Evolutionary conservation across 2,797 vertebrate species (phyloP).

Genomic region (Tenualosa ilisha): DNA sequence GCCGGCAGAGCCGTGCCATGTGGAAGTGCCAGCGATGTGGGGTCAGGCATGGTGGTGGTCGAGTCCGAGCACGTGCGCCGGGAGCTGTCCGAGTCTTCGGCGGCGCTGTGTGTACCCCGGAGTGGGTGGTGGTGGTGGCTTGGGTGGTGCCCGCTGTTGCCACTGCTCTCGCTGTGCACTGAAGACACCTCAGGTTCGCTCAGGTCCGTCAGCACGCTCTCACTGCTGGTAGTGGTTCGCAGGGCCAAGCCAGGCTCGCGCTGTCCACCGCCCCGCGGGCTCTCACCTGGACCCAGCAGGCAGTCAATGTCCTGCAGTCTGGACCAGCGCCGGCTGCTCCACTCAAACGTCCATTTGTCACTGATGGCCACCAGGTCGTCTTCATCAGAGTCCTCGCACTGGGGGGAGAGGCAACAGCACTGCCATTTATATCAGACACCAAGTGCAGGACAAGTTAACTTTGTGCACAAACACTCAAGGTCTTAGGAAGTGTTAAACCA

Average conservation of each 20-base stretch:
- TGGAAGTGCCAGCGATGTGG: slow-evolving; percentile 63
- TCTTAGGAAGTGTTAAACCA: neutral
- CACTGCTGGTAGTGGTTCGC: slow-evolving; percentile 89
- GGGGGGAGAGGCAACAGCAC: slow-evolving; percentile 35
- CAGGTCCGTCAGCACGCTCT: slow-evolving; percentile 94
- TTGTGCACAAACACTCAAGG: neutral
- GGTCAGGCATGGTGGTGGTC: slow-evolving; percentile 78
- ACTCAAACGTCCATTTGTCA: slow-evolving; percentile 99
- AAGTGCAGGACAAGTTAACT: neutral
- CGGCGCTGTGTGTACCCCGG: slow-evolving; percentile 64
- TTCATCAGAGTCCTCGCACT: slow-evolving; percentile 99
- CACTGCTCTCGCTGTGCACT: slow-evolving; percentile 92
- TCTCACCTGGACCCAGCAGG: slow-evolving; percentile 76
- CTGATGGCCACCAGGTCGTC: slow-evolving; percentile 96
- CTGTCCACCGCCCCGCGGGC: slow-evolving; percentile 68
- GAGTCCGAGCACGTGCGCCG: slow-evolving; percentile 74
- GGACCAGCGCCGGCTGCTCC: slow-evolving; percentile 94
- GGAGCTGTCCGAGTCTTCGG: slow-evolving; percentile 77
- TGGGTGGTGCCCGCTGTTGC: slow-evolving; percentile 75
- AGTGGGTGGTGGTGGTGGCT: neutral
- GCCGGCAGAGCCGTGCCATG: slow-evolving; percentile 47
- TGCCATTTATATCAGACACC: neutral
- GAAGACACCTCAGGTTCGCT: slow-evolving; percentile 94
- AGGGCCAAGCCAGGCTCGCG: slow-evolving; percentile 74
- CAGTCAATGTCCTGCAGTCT: slow-evolving; percentile 88